phyloP scores from a whole-genome alignment of 2,797 vertebrate genomes.

The Gorsachius magnificus region DNA sequence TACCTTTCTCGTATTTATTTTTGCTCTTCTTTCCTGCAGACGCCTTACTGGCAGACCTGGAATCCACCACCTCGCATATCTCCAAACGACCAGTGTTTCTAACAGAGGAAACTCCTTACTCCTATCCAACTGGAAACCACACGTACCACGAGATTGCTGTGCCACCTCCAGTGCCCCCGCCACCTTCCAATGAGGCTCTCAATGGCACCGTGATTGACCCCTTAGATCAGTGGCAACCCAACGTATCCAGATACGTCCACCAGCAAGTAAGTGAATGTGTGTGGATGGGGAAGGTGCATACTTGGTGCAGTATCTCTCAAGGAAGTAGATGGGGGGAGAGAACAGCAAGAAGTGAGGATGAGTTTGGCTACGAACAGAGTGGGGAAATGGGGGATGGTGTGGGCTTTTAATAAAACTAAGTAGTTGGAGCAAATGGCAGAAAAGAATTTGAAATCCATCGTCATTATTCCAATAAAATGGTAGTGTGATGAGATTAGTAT shows the following conservation, averaged over 20 bases:
- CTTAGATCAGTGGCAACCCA: conserved; percentile 78
- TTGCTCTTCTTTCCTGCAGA: conserved; percentile 72
- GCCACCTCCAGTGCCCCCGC: conserved; percentile 89
- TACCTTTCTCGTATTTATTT: neutral
- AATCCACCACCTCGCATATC: conserved; percentile 97
- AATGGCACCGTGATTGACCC: conserved; percentile 88
- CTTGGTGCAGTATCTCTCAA: neutral
- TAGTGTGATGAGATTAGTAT: conserved; percentile 40
- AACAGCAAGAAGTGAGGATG: neutral
- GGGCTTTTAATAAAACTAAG: neutral
- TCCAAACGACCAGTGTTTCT: conserved; percentile 92
- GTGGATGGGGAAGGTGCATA: neutral
- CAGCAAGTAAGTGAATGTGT: conserved; percentile 81
- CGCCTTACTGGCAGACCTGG: conserved; percentile 93
- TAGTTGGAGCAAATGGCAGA: neutral
- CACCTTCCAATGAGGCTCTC: conserved; percentile 88
- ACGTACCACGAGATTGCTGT: conserved; percentile 87
- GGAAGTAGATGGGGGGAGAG: neutral
- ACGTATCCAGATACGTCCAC: conserved; percentile 80
- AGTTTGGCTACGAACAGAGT: neutral
- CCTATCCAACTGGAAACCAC: conserved; percentile 89
- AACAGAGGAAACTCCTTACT: conserved; percentile 92
- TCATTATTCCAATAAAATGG: neutral
- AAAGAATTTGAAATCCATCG: neutral
- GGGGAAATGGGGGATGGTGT: neutral